Conservation (phyloP, 2,797 vertebrate genomes). For the Amniataba percoides region DNA sequence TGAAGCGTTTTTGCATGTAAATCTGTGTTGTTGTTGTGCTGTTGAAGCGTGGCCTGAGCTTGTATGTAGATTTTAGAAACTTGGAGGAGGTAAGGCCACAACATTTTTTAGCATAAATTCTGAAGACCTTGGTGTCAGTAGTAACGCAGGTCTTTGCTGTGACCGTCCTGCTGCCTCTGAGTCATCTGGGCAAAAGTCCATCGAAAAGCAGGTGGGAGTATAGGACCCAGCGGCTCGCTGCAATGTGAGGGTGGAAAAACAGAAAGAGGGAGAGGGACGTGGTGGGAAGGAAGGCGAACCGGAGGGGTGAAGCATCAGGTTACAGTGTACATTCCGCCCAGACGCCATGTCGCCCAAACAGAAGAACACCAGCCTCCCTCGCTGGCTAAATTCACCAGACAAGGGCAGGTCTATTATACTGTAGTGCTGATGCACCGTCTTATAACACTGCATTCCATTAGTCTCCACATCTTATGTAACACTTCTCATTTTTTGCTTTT, state of each 20-base stretch:
- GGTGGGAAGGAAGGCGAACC: constrained; percentile 75
- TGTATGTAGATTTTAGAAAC: not conserved
- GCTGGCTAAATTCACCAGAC: constrained; percentile 71
- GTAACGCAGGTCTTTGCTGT: constrained; percentile 13
- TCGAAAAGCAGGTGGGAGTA: constrained; percentile 45
- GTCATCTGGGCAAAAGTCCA: constrained; percentile 55
- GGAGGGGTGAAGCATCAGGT: constrained; percentile 80
- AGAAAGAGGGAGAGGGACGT: constrained; percentile 61
- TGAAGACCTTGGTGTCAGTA: constrained; percentile 34
- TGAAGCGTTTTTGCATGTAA: not conserved
- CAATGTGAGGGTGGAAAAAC: constrained; percentile 72
- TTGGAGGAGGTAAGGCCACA: not conserved
- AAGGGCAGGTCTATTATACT: constrained; percentile 68
- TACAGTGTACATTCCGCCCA: constrained; percentile 82
- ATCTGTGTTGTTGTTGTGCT: not conserved
- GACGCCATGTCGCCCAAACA: constrained; percentile 82
- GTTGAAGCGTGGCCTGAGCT: not conserved
- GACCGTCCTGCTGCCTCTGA: constrained; percentile 46
- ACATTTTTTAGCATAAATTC: constrained; percentile 17
- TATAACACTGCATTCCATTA: constrained; percentile 52
- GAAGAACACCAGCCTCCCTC: constrained; percentile 70
- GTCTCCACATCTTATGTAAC: constrained; percentile 44
- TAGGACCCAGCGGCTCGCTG: constrained; percentile 72
- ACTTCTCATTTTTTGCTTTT: constrained; percentile 35
- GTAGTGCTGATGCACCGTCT: constrained; percentile 55